Conservation (phyloP, 2,797 vertebrate genomes). For the Hafferia zeledoni region DNA sequence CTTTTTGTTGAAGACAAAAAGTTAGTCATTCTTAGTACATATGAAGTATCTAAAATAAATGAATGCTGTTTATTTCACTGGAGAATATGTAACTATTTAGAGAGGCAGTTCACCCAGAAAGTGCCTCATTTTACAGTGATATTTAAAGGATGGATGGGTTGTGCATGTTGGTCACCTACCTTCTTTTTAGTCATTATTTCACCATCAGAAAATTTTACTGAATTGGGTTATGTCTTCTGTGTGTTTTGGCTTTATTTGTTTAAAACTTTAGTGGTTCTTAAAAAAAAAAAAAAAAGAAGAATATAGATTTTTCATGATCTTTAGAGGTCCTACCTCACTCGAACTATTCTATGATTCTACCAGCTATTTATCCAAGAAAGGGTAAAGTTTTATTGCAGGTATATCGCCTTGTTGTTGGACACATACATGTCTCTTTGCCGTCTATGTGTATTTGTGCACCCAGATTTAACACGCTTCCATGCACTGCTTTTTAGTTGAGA, state of each 20-base stretch:
- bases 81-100: no score
- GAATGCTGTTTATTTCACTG: not conserved
- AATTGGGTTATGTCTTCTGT: not conserved
- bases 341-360: not conserved
- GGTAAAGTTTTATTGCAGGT: not conserved
- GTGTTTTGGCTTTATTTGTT: not conserved
- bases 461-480: not conserved
- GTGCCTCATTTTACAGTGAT: not conserved
- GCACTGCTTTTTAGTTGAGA: not conserved
- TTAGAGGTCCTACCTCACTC: not conserved
- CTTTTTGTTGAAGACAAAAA: not conserved
- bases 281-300: not conserved
- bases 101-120: not conserved
- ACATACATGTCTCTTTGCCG: not conserved
- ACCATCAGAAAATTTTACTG: not conserved
- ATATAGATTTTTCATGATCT: not conserved
- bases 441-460: not conserved
- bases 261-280: not conserved
- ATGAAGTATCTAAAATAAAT: not conserved
- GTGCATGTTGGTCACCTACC: not conserved
- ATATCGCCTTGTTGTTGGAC: not conserved
- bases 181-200: not conserved
- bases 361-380: not conserved
- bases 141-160: not conserved
- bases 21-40: not conserved